phyloP scores from a whole-genome alignment of 2,797 vertebrate species.

The Decapterus maruadsi region DNA sequence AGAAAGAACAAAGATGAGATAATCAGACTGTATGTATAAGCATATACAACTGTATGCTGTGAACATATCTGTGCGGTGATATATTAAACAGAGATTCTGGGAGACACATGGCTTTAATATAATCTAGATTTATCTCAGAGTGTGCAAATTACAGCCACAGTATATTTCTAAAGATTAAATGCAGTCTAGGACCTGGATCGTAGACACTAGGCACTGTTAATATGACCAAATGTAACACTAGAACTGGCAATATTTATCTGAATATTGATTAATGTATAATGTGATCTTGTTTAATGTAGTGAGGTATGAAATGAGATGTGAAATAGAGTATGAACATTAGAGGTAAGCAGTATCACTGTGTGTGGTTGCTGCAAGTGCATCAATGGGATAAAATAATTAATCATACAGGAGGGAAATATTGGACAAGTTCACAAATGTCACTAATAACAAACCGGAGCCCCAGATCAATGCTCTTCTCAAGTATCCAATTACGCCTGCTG shows the following conservation, averaged over 20 bases:
- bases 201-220: neutral
- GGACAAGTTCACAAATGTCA: constrained; percentile 21
- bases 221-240: constrained; percentile 16
- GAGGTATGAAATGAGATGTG: neutral
- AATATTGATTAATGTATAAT: constrained; percentile 12
- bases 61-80: constrained; percentile 39
- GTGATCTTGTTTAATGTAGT: neutral
- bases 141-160: constrained; percentile 28
- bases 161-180: constrained; percentile 36
- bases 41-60: neutral
- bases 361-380: constrained; percentile 3
- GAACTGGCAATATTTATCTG: constrained; percentile 5
- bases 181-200: neutral
- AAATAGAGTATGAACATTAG: neutral
- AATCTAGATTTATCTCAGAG: constrained; percentile 13
- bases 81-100: constrained; percentile 24
- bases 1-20: constrained; percentile 24
- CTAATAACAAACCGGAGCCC: constrained; percentile 20
- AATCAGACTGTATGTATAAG: constrained; percentile 26
- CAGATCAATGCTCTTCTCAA: constrained; percentile 39
- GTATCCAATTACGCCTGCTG: constrained; percentile 33
- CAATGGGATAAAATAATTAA: constrained; percentile 7
- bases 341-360: neutral
- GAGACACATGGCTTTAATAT: constrained; percentile 18
- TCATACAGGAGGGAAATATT: constrained; percentile 28